phyloP scores from a whole-genome alignment of 2,888 invertebrate species.

The Drosophila multiciliata region DNA sequence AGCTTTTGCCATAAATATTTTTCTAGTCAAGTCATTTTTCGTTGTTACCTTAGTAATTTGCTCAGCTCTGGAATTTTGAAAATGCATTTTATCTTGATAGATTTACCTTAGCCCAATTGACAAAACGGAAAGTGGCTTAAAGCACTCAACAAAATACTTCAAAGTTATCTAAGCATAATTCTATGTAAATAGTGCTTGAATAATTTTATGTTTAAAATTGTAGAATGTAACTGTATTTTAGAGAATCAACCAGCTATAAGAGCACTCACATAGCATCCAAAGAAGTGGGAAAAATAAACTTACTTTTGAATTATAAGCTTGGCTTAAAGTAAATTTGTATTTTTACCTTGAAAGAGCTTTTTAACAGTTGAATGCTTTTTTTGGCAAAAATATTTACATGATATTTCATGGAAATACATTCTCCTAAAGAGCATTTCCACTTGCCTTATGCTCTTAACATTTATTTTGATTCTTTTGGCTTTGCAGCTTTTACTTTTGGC shows the following conservation, averaged over 20 bases:
- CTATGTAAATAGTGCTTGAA: not conserved
- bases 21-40: constrained; percentile 50
- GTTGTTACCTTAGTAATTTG: constrained; percentile 48
- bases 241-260: not conserved
- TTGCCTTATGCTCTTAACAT: not conserved
- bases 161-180: not conserved
- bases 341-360: not conserved
- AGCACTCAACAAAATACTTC: not conserved
- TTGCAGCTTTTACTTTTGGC: not conserved
- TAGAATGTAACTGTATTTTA: not conserved
- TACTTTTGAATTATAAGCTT: no score
- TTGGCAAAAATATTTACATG: not conserved
- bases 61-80: constrained; percentile 34
- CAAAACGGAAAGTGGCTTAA: constrained; percentile 17
- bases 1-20: constrained; percentile 49
- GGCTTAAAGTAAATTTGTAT: not conserved
- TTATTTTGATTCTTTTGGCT: not conserved
- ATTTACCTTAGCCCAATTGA: constrained; percentile 36
- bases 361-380: not conserved
- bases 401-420: not conserved
- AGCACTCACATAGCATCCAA: not conserved
- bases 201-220: not conserved
- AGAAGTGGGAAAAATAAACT: not conserved
- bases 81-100: constrained; percentile 33
- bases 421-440: no score